Percentiles rank a stretch among this genome's conserved stretches.
phyloP scores from a whole-genome alignment of 2,888 invertebrate species.

The Myopa tessellatipennis region DNA sequence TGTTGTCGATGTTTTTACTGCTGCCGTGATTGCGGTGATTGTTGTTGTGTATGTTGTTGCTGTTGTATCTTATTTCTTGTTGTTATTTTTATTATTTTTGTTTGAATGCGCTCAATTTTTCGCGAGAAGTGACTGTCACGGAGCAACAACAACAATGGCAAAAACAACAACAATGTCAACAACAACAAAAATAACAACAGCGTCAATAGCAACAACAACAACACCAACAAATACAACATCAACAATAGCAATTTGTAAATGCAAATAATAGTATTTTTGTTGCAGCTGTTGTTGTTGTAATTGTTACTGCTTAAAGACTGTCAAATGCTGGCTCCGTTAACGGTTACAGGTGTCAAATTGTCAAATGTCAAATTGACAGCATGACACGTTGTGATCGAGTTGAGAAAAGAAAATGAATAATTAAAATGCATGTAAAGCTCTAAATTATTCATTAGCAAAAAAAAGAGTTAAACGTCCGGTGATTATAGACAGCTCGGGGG shows the following conservation, averaged over 20 bases:
- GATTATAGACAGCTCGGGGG: no score
- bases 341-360: background rate
- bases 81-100: no score
- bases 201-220: background rate
- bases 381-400: background rate
- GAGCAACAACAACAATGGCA: no score
- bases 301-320: no score
- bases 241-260: conserved; percentile 3
- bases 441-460: no score
- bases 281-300: background rate
- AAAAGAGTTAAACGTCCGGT: no score
- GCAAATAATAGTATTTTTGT: background rate
- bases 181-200: background rate
- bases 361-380: background rate
- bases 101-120: no score
- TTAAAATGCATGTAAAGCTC: no score
- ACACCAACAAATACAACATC: background rate
- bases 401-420: no score
- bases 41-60: background rate
- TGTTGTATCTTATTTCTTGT: background rate
- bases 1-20: background rate
- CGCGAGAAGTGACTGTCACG: no score
- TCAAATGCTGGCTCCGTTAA: background rate
- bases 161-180: no score
- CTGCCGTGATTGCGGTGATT: background rate